Base-by-base conservation (phyloP, 1,140 invertebrate genomes). In the Hyphantria cunea region DNA sequence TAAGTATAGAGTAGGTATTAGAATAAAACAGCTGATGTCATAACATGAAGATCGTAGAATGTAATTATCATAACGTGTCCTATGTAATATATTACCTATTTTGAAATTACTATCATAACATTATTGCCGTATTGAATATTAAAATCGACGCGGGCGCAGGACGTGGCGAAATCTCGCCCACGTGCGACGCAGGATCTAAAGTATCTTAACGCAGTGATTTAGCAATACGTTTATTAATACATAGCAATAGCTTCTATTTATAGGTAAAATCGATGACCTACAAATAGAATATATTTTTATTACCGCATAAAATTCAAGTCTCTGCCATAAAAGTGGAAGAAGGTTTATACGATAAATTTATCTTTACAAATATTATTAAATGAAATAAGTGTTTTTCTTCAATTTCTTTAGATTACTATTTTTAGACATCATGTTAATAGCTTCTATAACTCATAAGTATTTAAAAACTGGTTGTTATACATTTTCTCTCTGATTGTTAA, bases 111-210 rank as follows among this genome's bases (percentile, higher is more conserved):
- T 48, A 51, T 60, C 48, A 51, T 50, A 51, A 48, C 13, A 13
- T 34, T 55, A 49, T 49, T 54, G 49, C 15, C 34, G 34, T 49
- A 48, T 39, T 41, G 42, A 54, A 49, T 63, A 63, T 63, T 48
- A 41, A n/a, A 54, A 54, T 10, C 34, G 49, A 15, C 49, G 33
- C 53, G 31, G 33, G 44, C 49, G 41, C 50, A 59, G 55, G 49
- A 53, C 42, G 15, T 64, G 67, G 48, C 45, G 66, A 32, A 68
- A 69, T 31, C 17, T 14, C 54, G 51, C 66, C 66, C 55, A 68
- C 66, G 45, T 39, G 17, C 17, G 17, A 25, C 37, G 32, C n/a
- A 61, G 51, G 64, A 60, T 60, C 49, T 58, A 42, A 25, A 37
- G 37, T 32, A 49, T 33, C 48, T 25, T 25, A 25, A 25, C 17